phyloP scores from a whole-genome alignment of 2,888 invertebrate genomes.

The Phyto melanocephala region DNA sequence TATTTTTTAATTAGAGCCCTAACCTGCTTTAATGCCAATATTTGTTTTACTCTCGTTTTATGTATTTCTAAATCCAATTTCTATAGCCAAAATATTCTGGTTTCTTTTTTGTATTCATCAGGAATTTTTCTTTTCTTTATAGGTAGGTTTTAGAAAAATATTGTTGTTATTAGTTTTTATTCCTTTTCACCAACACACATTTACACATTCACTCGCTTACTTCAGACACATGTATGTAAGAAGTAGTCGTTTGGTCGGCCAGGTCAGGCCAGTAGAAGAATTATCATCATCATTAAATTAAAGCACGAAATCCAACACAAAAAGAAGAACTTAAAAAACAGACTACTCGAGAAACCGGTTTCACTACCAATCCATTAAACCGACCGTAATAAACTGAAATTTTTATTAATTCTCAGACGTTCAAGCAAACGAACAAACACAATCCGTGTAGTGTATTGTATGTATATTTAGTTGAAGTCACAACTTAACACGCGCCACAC shows the following conservation, averaged over 20 bases:
- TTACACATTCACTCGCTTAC: conserved; percentile 29
- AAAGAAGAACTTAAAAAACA: conserved; percentile 49
- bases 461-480: conserved; percentile 25
- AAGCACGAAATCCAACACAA: conserved; percentile 40
- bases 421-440: conserved; percentile 2
- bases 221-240: background rate
- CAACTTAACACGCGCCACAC: conserved; percentile 28
- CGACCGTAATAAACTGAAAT: conserved; percentile 70
- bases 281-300: conserved; percentile 20
- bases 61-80: background rate
- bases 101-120: conserved; percentile 23
- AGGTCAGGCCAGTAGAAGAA: background rate
- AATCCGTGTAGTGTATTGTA: background rate
- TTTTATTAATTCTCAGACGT: conserved; percentile 33
- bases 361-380: conserved; percentile 68
- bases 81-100: background rate
- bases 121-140: conserved; percentile 1
- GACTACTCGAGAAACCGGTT: conserved; percentile 66
- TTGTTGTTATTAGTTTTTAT: conserved; percentile 10
- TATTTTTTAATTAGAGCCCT: background rate
- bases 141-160: background rate
- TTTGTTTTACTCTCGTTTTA: too few relatives aligned
- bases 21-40: conserved; percentile 7
- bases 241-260: conserved; percentile 28
- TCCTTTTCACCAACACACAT: background rate